Conservation (phyloP, 1,140 invertebrate genomes). For the Ruditapes philippinarum region DNA sequence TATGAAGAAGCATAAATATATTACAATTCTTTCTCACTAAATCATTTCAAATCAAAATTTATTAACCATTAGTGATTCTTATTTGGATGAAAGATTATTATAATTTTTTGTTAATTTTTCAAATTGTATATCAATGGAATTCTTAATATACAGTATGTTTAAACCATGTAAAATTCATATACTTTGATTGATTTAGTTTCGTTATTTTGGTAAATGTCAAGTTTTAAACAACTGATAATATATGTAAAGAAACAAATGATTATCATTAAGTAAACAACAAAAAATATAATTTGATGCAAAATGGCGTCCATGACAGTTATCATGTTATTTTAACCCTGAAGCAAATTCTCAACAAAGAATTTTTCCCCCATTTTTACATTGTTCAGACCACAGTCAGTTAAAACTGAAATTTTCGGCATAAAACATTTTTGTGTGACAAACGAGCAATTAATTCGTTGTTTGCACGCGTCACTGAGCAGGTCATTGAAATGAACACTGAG, state of each 20-base stretch:
- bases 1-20: too few species aligned
- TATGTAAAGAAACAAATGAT: background rate
- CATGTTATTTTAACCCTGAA: background rate
- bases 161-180: too few species aligned
- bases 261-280: conserved; percentile 14
- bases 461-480: conserved; percentile 34
- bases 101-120: too few species aligned
- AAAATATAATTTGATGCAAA: background rate
- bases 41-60: too few species aligned
- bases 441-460: conserved; percentile 49
- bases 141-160: too few species aligned
- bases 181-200: too few species aligned
- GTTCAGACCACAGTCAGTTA: conserved; percentile 22
- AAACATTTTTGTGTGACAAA: conserved; percentile 48
- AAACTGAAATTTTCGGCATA: conserved; percentile 21
- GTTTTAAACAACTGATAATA: background rate
- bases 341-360: conserved; percentile 15
- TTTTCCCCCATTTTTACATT: conserved; percentile 10
- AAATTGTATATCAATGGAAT: too few species aligned
- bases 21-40: too few species aligned
- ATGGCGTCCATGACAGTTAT: background rate
- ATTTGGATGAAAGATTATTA: too few species aligned
- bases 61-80: too few species aligned
- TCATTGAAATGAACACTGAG: conserved; percentile 1
- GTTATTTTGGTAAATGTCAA: conserved; percentile 5